Percentiles rank a stretch among this genome's conserved stretches.
Evolutionary conservation across 2,888 invertebrate genomes (phyloP).

Genomic region (Brachypalpus laphriformis): DNA sequence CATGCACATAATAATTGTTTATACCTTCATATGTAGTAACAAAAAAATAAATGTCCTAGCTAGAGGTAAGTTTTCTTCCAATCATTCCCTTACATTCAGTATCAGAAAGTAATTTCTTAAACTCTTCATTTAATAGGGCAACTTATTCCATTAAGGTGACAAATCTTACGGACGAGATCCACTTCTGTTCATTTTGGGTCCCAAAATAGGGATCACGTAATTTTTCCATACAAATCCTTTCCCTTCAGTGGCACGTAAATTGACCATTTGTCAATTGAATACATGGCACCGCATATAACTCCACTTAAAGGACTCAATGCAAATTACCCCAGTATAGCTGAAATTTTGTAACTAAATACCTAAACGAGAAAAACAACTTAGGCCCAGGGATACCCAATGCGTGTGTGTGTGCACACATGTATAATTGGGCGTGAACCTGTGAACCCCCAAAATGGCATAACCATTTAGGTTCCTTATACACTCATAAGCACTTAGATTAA

Average conservation of each 20-base stretch:
- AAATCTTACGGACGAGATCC: not conserved
- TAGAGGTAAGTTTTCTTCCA: too few species aligned
- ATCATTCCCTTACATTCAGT: not conserved
- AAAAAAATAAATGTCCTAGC: too few species aligned
- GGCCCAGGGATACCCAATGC: not conserved
- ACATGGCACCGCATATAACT: constrained; percentile 14
- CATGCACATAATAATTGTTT: too few species aligned
- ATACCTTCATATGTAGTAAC: too few species aligned
- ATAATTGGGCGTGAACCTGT: constrained; percentile 5
- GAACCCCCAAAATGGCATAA: constrained; percentile 24
- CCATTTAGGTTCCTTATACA: constrained; percentile 13
- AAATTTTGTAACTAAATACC: not conserved
- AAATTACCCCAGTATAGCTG: constrained; percentile 16
- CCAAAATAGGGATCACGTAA: constrained; percentile 38
- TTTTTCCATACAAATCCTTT: constrained; percentile 34
- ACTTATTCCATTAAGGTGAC: constrained; percentile 18
- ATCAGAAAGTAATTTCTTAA: not conserved
- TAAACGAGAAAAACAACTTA: constrained; percentile 55
- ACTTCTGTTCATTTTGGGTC: not conserved
- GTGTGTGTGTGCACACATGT: not conserved
- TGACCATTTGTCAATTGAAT: constrained; percentile 52
- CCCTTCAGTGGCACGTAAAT: constrained; percentile 38
- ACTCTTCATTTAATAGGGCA: not conserved
- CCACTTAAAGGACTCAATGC: constrained; percentile 45
- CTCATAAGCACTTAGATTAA: constrained; percentile 75